These are phyloP conservation scores for Varecia variegata DNA, from an alignment of 2,797 vertebrate species.

Conservation along the genomic window DNA sequence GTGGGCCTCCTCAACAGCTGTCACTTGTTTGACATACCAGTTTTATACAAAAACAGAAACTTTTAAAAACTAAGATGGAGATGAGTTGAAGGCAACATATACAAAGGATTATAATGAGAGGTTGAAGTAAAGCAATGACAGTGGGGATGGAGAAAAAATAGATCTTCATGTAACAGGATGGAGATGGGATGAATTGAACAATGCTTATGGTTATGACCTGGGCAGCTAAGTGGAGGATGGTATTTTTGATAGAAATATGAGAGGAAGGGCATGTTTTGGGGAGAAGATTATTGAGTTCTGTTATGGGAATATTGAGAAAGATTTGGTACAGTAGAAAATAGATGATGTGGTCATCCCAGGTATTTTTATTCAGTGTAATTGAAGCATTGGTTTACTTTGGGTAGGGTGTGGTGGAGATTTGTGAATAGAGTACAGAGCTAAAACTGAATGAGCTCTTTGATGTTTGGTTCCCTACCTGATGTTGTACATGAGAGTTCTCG, in stretches of 20 bases:
- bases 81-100: background rate
- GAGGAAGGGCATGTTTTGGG: background rate
- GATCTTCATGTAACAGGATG: background rate
- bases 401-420: background rate
- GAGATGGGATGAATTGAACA: background rate
- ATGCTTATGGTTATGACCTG: background rate
- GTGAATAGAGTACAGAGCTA: background rate
- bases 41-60: background rate
- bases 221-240: background rate
- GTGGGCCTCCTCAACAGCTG: background rate
- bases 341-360: background rate
- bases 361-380: background rate
- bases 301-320: background rate
- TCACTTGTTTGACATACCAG: background rate
- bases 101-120: background rate
- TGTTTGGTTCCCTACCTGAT: background rate
- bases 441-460: background rate
- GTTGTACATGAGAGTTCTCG: background rate
- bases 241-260: background rate
- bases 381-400: background rate
- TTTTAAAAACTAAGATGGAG: background rate
- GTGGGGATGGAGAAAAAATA: background rate
- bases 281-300: background rate
- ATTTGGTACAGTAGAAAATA: background rate
- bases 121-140: background rate